A percentile compares a stretch with the other conserved stretches of the same genome.
These are phyloP conservation scores for Nannobrachium achirus DNA, from an alignment of 2,113 vertebrate genomes.

Conservation along the genomic window DNA sequence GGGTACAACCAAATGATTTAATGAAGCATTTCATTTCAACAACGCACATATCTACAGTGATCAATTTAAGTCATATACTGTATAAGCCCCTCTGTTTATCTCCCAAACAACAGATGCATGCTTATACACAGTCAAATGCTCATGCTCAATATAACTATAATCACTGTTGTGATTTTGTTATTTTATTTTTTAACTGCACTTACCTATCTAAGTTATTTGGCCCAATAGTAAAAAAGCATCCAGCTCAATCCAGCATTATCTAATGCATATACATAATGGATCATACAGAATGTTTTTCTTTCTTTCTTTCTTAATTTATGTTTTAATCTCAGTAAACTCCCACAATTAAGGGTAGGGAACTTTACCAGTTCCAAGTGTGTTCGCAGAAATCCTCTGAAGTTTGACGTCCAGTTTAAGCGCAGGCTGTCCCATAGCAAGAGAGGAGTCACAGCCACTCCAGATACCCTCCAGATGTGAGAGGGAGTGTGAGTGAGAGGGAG, in stretches of 20 bases:
- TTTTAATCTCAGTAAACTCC: slow-evolving; percentile 28
- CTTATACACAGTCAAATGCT: too few species aligned
- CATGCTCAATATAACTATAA: too few species aligned
- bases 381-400: slow-evolving; percentile 46
- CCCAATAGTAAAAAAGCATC: neutral
- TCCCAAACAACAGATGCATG: too few species aligned
- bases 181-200: too few species aligned
- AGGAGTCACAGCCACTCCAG: slow-evolving; percentile 71
- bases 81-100: too few species aligned
- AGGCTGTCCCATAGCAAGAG: slow-evolving; percentile 81
- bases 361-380: slow-evolving; percentile 56
- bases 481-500: slow-evolving; percentile 57
- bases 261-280: slow-evolving; percentile 7
- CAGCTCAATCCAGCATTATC: slow-evolving; percentile 4
- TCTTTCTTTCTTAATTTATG: too few species aligned
- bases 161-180: too few species aligned
- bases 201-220: too few species aligned
- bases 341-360: slow-evolving; percentile 19
- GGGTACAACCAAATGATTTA: too few species aligned
- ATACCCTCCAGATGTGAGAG: slow-evolving; percentile 87
- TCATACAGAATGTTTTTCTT: slow-evolving; percentile 8
- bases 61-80: too few species aligned
- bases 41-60: too few species aligned
- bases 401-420: slow-evolving; percentile 56
- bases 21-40: too few species aligned